Evolutionary conservation across 1,140 invertebrate species (phyloP).

Genomic region (Tetramorium simillimum): DNA sequence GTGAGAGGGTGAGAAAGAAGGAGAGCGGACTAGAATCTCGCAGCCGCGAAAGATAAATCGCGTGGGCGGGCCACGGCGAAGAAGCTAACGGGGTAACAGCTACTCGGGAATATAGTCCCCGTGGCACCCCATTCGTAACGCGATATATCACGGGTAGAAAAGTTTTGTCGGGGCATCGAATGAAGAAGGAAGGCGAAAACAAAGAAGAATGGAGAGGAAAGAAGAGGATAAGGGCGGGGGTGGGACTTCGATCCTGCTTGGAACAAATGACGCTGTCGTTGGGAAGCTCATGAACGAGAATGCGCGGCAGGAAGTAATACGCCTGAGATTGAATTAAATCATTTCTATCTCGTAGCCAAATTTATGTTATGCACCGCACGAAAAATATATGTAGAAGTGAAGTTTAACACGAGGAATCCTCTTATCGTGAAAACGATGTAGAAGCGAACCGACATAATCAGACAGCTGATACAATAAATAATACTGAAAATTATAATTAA

Average conservation of each 20-base stretch:
- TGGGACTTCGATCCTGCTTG: slow-evolving; percentile 40
- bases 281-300: slow-evolving; percentile 29
- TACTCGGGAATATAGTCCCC: slow-evolving; percentile 76
- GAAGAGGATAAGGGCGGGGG: slow-evolving; percentile 34
- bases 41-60: slow-evolving; percentile 74
- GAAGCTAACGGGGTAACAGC: slow-evolving; percentile 77
- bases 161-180: slow-evolving; percentile 70
- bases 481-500: not conserved
- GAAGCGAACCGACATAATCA: not conserved
- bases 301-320: slow-evolving; percentile 37
- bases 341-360: slow-evolving; percentile 16
- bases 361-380: not conserved
- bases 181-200: slow-evolving; percentile 58
- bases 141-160: slow-evolving; percentile 73
- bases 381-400: not conserved
- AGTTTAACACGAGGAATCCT: not conserved
- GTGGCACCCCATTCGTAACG: slow-evolving; percentile 75
- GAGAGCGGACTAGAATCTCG: slow-evolving; percentile 34
- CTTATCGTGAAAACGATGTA: not conserved
- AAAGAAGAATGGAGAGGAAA: slow-evolving; percentile 48
- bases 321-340: slow-evolving; percentile 54
- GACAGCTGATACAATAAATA: not conserved
- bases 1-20: not conserved
- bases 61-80: slow-evolving; percentile 70
- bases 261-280: slow-evolving; percentile 61